phyloP scores from a whole-genome alignment of 2,888 invertebrate genomes.

The Terebella lapidaria region DNA sequence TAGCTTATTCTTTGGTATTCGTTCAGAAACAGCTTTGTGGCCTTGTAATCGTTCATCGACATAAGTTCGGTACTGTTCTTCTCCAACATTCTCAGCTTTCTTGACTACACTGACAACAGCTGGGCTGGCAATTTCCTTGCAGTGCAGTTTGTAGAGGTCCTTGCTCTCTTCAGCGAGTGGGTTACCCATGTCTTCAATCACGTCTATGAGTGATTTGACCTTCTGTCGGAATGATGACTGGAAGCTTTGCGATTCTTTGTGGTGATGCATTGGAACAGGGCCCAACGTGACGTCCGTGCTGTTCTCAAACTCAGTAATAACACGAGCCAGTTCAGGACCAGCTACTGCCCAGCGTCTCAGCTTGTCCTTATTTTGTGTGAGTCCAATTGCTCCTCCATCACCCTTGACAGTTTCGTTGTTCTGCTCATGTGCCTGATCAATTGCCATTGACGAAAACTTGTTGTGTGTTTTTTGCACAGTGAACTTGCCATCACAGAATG shows the following conservation, averaged over 20 bases:
- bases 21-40: not conserved
- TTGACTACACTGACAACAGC: not conserved
- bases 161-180: not conserved
- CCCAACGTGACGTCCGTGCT: not conserved
- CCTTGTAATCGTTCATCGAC: not conserved
- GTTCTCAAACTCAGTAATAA: not conserved
- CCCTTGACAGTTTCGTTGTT: constrained; percentile 9
- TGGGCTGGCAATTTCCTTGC: not conserved
- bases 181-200: constrained; percentile 5
- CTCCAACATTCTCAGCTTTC: not conserved
- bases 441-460: constrained; percentile 10
- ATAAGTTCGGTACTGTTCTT: not conserved
- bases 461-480: constrained; percentile 12
- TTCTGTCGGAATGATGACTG: not conserved
- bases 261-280: not conserved
- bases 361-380: not conserved
- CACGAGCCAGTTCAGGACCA: too few relatives aligned
- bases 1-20: not conserved
- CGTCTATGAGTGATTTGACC: not conserved
- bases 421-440: constrained; percentile 14
- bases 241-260: not conserved
- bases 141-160: not conserved
- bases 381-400: constrained; percentile 11
- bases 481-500: constrained; percentile 10
- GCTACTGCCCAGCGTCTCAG: constrained; percentile 3